Percentiles rank a stretch among this genome's conserved stretches.
Evolutionary conservation across 2,797 vertebrate genomes (phyloP).

Genomic region (Falco columbarius): DNA sequence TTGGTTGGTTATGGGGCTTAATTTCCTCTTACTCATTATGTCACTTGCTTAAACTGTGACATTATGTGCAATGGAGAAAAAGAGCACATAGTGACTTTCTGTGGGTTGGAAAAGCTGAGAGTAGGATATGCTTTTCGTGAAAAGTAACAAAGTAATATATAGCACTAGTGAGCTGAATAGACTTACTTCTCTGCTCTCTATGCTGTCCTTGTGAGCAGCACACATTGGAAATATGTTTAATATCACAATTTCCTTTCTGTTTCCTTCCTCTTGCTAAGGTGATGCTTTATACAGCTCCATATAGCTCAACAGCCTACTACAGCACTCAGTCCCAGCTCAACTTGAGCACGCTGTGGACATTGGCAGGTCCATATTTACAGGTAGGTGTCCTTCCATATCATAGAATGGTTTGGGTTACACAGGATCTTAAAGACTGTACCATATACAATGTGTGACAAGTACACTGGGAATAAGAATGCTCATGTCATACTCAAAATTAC

Average conservation of each 20-base stretch:
- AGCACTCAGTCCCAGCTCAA: not conserved
- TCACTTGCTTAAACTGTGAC: not conserved
- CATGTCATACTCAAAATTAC: not conserved
- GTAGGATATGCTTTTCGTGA: not conserved
- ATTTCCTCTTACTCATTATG: not conserved
- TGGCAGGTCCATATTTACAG: not conserved
- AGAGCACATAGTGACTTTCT: too few species aligned
- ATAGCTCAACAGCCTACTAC: not conserved
- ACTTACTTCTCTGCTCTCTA: not conserved
- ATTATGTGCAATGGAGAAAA: not conserved
- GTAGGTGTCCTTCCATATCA: not conserved
- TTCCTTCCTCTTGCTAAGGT: not conserved
- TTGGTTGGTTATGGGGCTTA: not conserved
- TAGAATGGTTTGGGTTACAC: too few species aligned
- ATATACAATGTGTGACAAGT: accelerated
- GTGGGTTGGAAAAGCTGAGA: not conserved
- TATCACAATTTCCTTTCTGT: not conserved
- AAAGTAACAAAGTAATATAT: not conserved
- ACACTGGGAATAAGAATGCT: not conserved
- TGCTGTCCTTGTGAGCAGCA: not conserved
- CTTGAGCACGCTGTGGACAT: not conserved
- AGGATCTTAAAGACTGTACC: not conserved
- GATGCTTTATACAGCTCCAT: not conserved
- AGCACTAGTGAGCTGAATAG: not conserved
- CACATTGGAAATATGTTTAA: not conserved